phyloP scores from a whole-genome alignment of 2,888 invertebrate species.

The Craniophora ligustri region DNA sequence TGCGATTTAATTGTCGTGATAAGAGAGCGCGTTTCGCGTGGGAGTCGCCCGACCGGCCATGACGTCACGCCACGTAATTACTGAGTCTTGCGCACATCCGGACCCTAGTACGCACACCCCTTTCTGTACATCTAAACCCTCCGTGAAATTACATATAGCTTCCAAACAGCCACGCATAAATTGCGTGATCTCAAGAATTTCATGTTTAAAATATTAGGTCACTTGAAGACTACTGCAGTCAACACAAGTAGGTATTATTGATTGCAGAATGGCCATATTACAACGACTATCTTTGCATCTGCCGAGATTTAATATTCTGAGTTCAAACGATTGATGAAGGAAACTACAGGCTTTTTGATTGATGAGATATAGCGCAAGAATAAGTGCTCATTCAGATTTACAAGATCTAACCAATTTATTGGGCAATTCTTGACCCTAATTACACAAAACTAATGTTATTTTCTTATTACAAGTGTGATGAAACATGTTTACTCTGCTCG shows the following conservation, averaged over 20 bases:
- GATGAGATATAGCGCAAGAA: constrained; percentile 4
- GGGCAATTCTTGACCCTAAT: constrained; percentile 12
- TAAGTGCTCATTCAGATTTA: constrained; percentile 4
- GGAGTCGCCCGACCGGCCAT: constrained; percentile 67
- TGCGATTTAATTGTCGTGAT: constrained; percentile 79
- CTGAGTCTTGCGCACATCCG: constrained; percentile 65
- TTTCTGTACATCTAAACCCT: constrained; percentile 43
- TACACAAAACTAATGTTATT: constrained; percentile 7
- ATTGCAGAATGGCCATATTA: background rate
- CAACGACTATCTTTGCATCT: background rate
- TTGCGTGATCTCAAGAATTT: background rate
- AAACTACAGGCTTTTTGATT: constrained; percentile 9
- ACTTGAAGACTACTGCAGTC: too few species aligned
- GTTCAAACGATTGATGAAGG: constrained; percentile 1
- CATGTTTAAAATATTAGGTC: background rate
- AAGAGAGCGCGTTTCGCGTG: constrained; percentile 73
- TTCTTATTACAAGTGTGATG: constrained; percentile 3
- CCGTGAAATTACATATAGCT: constrained; percentile 4
- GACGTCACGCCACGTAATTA: constrained; percentile 73
- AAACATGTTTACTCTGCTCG: too few species aligned
- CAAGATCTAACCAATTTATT: constrained; percentile 1
- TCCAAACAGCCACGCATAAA: background rate
- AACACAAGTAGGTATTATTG: background rate
- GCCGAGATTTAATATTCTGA: background rate
- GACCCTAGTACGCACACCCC: constrained; percentile 47